Percentiles rank a stretch among this genome's conserved stretches.
Conservation (phyloP, 2,113 vertebrate species). For the Neopipo cinnamomea region DNA sequence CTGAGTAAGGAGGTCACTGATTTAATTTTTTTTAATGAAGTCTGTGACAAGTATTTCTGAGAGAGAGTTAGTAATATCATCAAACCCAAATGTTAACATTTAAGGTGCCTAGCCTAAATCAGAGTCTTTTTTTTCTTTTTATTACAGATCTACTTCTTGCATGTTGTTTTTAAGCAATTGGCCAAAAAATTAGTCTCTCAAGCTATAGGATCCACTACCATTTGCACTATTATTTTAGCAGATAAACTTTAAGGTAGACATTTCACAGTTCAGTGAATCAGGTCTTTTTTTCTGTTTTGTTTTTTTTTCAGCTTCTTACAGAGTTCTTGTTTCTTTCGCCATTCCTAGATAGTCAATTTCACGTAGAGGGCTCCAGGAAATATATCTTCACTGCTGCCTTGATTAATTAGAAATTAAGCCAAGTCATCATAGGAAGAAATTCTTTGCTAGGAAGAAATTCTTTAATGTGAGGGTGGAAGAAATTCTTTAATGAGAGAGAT, state of each 20-base stretch:
- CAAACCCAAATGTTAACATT: not conserved
- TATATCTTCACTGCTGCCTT: not conserved
- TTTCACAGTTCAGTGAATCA: not conserved
- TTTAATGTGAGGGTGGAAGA: not conserved
- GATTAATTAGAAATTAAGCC: not conserved
- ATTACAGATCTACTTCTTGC: not conserved
- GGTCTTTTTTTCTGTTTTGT: accelerated
- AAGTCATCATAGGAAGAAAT: not conserved
- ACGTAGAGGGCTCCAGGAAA: not conserved
- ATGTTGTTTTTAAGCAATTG: not conserved
- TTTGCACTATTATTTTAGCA: not conserved
- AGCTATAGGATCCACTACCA: not conserved
- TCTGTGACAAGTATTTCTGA: not conserved
- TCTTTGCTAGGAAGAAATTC: not conserved
- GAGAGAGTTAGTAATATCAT: not conserved
- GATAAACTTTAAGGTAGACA: not conserved
- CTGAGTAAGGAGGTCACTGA: not conserved
- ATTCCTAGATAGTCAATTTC: not conserved
- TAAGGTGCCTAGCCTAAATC: not conserved
- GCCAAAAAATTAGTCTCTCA: not conserved
- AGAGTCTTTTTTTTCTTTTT: not conserved
- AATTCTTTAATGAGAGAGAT: not conserved
- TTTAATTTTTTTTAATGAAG: conserved; percentile 14
- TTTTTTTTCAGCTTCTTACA: not conserved
- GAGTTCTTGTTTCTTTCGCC: not conserved